A percentile compares a stretch with the other conserved stretches of the same genome.
Conservation (phyloP, 2,113 vertebrate species). For the Sinocyclocheilus grahami region DNA sequence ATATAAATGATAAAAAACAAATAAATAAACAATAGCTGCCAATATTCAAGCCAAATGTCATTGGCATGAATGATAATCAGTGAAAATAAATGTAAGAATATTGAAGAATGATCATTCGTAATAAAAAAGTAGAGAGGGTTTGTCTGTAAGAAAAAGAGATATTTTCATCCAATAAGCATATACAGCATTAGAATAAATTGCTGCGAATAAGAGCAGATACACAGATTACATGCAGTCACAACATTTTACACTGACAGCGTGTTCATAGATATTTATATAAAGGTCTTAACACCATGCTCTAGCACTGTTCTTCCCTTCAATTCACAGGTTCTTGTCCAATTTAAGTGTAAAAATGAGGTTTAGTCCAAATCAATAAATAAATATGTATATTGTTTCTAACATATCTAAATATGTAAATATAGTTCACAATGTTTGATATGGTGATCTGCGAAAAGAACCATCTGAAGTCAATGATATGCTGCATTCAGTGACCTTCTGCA, state of each 20-base stretch:
- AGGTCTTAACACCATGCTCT: slow-evolving; percentile 21
- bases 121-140: slow-evolving; percentile 21
- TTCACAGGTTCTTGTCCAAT: background rate
- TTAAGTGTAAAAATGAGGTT: slow-evolving; percentile 3
- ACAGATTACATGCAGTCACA: slow-evolving; percentile 42
- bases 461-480: background rate
- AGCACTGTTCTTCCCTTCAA: background rate
- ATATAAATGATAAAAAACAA: slow-evolving; percentile 20
- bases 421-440: too few species aligned
- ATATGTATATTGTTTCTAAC: too few species aligned
- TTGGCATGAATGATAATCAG: slow-evolving; percentile 6
- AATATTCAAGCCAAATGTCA: slow-evolving; percentile 1
- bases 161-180: slow-evolving; percentile 16
- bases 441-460: background rate
- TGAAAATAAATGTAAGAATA: background rate
- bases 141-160: slow-evolving; percentile 3
- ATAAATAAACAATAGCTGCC: slow-evolving; percentile 54
- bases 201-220: slow-evolving; percentile 6
- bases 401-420: background rate
- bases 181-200: slow-evolving; percentile 17
- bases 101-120: background rate
- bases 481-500: background rate
- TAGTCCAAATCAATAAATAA: slow-evolving; percentile 17
- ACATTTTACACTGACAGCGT: slow-evolving; percentile 39
- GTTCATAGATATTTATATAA: slow-evolving; percentile 6